Base-by-base conservation (phyloP, 2,797 vertebrate genomes). In the Galago senegalensis region DNA sequence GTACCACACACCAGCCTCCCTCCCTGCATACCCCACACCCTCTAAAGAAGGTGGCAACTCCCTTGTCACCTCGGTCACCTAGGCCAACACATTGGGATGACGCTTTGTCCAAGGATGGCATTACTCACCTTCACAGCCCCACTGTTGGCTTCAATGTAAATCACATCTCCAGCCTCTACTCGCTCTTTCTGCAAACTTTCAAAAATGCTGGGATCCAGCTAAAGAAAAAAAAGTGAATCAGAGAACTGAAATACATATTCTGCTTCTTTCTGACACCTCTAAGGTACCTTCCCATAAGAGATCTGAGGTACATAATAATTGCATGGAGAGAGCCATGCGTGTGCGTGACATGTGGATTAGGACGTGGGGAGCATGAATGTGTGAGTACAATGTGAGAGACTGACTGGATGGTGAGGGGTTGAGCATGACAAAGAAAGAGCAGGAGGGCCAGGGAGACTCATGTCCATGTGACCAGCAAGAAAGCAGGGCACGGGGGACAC, bases 101-200 rank as follows among this genome's bases (percentile, higher is more conserved):
- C 1, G 9, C 46, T 49, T 3, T 9, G 34, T 65, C 79, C 87
- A 63, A 13, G 37, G 29, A 77, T 11, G 46, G 14, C 17, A 37
- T 96, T 99, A 99, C 99, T 96, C 99, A 99, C 99, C 99, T 99
- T 99, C 93, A 99, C 99, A 0, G 99, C 99, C 89, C 99, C 99
- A 34, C 99, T 99, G 99, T 99, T 99, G 81, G 99, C 99, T 98
- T 99, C 99, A 13, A 99, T 99, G 98, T 99, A 99, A 98, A 99
- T 99, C 97, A 99, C 99, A 0, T 99, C 99, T 73, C 99, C 99
- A 2, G 99, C 99, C 98, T 99, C 99, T 70, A 99, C 99, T 13
- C 99, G 98, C 97, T 99, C 99, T 97, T 99, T 99, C 98, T 99
- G 99, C 95, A 99, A 98, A 97, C 99, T 99, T 98, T 99, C 99